These are phyloP conservation scores for Cheilosia vernalis DNA, from an alignment of 2,888 invertebrate genomes.

Conservation along the genomic window DNA sequence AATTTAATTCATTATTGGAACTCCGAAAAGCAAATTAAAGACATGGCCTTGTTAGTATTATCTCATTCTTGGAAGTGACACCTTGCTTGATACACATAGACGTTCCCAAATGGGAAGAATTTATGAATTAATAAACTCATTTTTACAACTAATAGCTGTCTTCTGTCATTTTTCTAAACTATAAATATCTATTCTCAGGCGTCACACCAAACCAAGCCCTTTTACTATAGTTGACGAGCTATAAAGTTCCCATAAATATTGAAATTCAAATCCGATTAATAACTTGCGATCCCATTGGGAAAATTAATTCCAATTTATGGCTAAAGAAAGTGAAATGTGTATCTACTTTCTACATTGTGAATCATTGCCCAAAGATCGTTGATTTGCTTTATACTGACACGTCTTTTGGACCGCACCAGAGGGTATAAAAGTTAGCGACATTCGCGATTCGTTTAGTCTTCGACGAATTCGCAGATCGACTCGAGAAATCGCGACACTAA, in stretches of 20 bases:
- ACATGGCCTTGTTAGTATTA: no score
- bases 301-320: constrained; percentile 49
- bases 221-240: neutral
- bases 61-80: no score
- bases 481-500: constrained; percentile 14
- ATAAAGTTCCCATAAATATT: constrained; percentile 45
- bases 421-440: constrained; percentile 60
- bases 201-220: constrained; percentile 21
- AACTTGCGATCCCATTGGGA: constrained; percentile 28
- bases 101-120: neutral
- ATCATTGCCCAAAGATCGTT: constrained; percentile 35
- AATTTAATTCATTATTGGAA: no score
- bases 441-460: constrained; percentile 57
- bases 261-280: constrained; percentile 18
- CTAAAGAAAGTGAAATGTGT: constrained; percentile 57
- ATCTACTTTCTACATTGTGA: constrained; percentile 67
- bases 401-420: constrained; percentile 6
- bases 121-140: neutral
- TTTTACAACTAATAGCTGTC: neutral
- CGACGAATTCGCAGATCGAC: constrained; percentile 32
- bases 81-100: no score
- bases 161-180: no score
- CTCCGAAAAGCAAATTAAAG: no score
- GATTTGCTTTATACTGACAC: constrained; percentile 22
- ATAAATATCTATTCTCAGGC: neutral